Evolutionary conservation across 1,140 invertebrate species (phyloP).

Genomic region (Laupala kohalensis): DNA sequence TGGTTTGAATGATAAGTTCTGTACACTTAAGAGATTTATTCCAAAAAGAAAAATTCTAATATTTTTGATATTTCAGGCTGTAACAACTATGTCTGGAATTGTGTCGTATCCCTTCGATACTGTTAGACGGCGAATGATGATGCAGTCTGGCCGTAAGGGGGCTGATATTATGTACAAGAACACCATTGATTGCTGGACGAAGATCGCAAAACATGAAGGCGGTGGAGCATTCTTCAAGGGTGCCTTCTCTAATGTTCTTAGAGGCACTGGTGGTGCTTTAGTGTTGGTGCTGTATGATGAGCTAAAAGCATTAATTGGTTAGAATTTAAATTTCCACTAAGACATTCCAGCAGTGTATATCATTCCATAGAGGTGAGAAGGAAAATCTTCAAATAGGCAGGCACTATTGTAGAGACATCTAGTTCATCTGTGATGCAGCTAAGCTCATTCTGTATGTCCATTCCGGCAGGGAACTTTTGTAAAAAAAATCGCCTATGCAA

Average conservation of each 20-base stretch:
- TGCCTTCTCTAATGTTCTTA: slow-evolving; percentile 63
- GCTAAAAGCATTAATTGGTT: slow-evolving; percentile 46
- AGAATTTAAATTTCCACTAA: neutral
- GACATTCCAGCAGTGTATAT: neutral
- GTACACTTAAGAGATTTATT: no score
- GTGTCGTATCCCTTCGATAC: slow-evolving; percentile 84
- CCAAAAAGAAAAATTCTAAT: no score
- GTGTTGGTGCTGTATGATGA: slow-evolving; percentile 68
- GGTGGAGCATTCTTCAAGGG: slow-evolving; percentile 64
- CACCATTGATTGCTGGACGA: slow-evolving; percentile 58
- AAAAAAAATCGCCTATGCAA: no score
- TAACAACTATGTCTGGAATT: slow-evolving; percentile 63
- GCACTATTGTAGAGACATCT: no score
- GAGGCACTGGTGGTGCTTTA: slow-evolving; percentile 65
- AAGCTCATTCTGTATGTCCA: no score
- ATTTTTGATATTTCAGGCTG: slow-evolving; percentile 30
- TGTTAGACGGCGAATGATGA: slow-evolving; percentile 82
- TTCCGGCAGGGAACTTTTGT: no score
- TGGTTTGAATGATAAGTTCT: no score
- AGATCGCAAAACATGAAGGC: slow-evolving; percentile 52
- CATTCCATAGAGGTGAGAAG: no score
- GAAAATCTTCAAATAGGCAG: no score
- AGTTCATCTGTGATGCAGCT: no score
- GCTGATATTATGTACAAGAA: slow-evolving; percentile 55
- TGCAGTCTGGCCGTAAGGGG: slow-evolving; percentile 60